Evolutionary conservation across 2,888 invertebrate species (phyloP).

Genomic region (Tipula lateralis): DNA sequence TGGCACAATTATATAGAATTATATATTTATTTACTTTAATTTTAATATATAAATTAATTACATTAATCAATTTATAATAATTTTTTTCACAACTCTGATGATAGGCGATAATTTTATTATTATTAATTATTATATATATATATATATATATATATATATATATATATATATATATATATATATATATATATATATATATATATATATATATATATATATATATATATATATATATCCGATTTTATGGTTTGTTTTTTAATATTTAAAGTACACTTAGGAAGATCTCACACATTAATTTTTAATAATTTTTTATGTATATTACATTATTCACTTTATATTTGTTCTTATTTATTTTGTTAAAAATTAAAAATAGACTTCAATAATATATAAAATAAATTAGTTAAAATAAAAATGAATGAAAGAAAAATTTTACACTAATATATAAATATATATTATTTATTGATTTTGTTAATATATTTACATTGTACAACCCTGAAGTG

Average conservation of each 20-base stretch:
- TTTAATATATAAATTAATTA: constrained; percentile 12
- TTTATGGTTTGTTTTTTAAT: not conserved
- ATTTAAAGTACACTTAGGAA: constrained; percentile 30
- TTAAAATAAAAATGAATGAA: not conserved
- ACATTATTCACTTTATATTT: constrained; percentile 3
- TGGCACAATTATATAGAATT: constrained; percentile 29
- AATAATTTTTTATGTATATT: constrained; percentile 20
- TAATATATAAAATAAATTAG: not conserved
- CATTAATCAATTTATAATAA: constrained; percentile 24
- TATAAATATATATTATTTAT: not conserved
- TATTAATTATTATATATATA: constrained; percentile 27
- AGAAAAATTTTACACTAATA: constrained; percentile 25
- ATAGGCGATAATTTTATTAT: constrained; percentile 29
- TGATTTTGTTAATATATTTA: not conserved
- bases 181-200: constrained; percentile 38
- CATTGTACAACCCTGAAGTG: constrained; percentile 27
- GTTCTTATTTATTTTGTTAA: not conserved
- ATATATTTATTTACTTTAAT: constrained; percentile 26
- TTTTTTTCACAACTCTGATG: constrained; percentile 30
- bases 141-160: constrained; percentile 35
- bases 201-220: constrained; percentile 34
- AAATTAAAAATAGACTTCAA: not conserved
- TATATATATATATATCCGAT: not conserved
- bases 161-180: constrained; percentile 38
- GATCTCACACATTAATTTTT: constrained; percentile 29